phyloP scores from a whole-genome alignment of 2,888 invertebrate species.

The Trachelus iudaicus region DNA sequence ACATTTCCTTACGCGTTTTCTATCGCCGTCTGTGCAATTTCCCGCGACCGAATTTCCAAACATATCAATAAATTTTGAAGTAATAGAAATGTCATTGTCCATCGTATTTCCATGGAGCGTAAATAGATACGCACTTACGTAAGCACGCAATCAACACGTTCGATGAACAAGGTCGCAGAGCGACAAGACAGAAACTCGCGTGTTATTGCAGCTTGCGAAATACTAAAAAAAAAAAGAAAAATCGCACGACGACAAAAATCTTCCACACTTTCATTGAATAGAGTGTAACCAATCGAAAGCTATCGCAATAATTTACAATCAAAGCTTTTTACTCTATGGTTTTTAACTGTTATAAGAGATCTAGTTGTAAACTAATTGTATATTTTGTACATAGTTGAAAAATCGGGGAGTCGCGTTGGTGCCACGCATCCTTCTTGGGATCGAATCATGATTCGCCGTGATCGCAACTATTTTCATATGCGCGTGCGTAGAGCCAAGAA shows the following conservation, averaged over 20 bases:
- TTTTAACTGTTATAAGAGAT: not conserved
- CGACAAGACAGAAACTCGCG: too few relatives aligned
- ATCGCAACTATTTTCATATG: not conserved
- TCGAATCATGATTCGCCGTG: not conserved
- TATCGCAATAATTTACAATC: slow-evolving; percentile 51
- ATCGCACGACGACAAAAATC: not conserved
- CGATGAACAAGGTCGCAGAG: too few relatives aligned
- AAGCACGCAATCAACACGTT: not conserved
- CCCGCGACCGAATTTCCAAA: slow-evolving; percentile 49
- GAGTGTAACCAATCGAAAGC: slow-evolving; percentile 10
- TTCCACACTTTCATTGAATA: slow-evolving; percentile 5
- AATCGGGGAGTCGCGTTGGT: not conserved
- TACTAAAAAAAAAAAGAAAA: not conserved
- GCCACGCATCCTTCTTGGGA: not conserved
- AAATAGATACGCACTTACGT: too few relatives aligned
- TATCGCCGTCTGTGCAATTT: slow-evolving; percentile 20
- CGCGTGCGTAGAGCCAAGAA: not conserved
- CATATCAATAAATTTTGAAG: slow-evolving; percentile 39
- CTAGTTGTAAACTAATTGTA: not conserved
- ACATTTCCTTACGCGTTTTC: not conserved
- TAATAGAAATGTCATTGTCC: not conserved
- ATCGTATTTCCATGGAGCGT: not conserved
- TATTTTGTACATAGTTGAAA: not conserved
- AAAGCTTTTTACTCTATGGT: slow-evolving; percentile 42
- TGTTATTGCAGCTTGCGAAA: not conserved